A percentile compares a stretch with the other conserved stretches of the same genome.
Conservation (phyloP, 2,797 vertebrate genomes). For the Scolopax bukidnonensis region DNA sequence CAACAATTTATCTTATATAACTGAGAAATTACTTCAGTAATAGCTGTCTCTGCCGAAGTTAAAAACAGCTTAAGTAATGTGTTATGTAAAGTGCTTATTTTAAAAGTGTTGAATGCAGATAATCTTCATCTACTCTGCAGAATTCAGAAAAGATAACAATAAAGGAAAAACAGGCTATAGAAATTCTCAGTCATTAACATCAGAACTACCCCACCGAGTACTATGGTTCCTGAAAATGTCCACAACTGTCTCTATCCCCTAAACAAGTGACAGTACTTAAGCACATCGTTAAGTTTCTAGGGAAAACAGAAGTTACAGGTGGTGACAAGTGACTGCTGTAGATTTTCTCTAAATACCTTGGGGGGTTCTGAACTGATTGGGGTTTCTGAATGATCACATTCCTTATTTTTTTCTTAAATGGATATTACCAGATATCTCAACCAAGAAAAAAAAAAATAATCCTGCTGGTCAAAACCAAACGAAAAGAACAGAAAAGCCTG, state of each 20-base stretch:
- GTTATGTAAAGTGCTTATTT: conserved; percentile 28
- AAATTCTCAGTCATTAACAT: neutral
- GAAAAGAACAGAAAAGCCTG: neutral
- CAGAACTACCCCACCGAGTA: neutral
- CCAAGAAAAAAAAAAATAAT: neutral
- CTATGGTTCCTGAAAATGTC: neutral
- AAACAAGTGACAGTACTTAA: neutral
- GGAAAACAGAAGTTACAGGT: neutral
- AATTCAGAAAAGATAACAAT: conserved; percentile 1
- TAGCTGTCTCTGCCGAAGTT: conserved; percentile 12
- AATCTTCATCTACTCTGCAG: neutral
- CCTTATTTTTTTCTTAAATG: neutral
- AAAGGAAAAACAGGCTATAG: neutral
- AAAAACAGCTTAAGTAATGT: conserved; percentile 22
- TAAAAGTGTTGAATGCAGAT: neutral
- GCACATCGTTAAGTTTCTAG: neutral
- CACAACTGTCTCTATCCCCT: neutral
- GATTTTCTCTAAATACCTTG: neutral
- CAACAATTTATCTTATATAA: conserved; percentile 26
- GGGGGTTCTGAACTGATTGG: neutral
- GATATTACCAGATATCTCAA: neutral
- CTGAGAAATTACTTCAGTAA: neutral
- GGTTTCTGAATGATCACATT: neutral
- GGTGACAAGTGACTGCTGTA: neutral
- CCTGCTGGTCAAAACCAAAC: neutral